Evolutionary conservation across 2,888 invertebrate species (phyloP), one percentile per base, ranked within the genome.

Genomic region (Carcina quercana): DNA sequence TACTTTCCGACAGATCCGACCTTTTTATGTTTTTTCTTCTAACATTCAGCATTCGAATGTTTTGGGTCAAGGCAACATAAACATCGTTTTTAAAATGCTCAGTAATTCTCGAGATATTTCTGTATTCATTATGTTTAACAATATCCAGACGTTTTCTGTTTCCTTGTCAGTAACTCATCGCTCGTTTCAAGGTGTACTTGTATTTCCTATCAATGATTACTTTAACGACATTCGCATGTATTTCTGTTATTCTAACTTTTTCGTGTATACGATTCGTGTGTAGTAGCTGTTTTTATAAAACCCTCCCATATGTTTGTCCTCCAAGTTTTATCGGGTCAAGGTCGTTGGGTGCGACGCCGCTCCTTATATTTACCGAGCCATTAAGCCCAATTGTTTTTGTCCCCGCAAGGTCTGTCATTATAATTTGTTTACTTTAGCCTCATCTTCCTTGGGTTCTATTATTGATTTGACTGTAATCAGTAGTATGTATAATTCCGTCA

Each of bases 331-430:
- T 51, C 52, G 57, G 73, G 74, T 69, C 79, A 79, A 74, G 78
- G 79, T 64, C 55, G 40, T 28, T 53, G 57, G 62, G 69, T 51
- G 61, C 53, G 64, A 50, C 56, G 58, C 51, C 64, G 48, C 71
- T 67, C 73, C 72, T 72, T 53, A 49, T 70, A 62, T 78, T 76
- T 76, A 59, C 65, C 53, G 47, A 60, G 50, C 73, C 72, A 79
- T 76, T 78, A 75, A 60, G 39, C 50, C 46, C 58, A 59, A 63
- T 61, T 63, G 62, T 62, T 62, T 54, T 59, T 45, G 46, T 47
- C 43, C 46, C 28, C 39, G 15, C 40, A 35, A 15, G 19, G 25
- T 12, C 36, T 34, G 25, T 37, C 26, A 32, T 37, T 28, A 37
- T 29, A 21, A 28, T 40, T 21, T 24, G 20, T 34, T 14, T 30